A percentile compares a stretch with the other conserved stretches of the same genome.
Evolutionary conservation across 2,113 vertebrate species (phyloP).

Genomic region (Leptocoma aspasia): DNA sequence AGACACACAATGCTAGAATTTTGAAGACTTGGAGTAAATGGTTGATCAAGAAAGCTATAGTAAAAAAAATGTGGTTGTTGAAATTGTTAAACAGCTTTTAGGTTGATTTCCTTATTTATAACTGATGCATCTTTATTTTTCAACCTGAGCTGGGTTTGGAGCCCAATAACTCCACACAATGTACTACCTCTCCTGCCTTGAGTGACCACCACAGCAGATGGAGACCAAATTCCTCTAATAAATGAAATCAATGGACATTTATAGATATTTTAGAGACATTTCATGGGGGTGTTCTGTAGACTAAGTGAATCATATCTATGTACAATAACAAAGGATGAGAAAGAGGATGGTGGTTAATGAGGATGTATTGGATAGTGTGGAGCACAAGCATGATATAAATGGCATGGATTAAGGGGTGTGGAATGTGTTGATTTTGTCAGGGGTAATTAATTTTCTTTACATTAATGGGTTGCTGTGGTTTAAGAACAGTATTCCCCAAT

Average conservation of each 20-base stretch:
- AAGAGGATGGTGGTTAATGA: not conserved
- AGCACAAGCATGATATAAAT: not conserved
- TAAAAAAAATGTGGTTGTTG: not conserved
- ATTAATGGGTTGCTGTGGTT: not conserved
- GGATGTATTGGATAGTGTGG: not conserved
- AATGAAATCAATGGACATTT: not conserved
- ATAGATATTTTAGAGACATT: not conserved
- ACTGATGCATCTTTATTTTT: not conserved
- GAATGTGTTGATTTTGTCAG: not conserved
- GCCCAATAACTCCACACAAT: not conserved
- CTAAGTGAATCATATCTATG: not conserved
- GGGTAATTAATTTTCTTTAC: not conserved
- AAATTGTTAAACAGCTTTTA: not conserved
- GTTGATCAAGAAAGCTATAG: not conserved
- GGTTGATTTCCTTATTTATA: not conserved
- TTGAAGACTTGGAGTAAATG: not conserved
- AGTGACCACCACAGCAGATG: not conserved
- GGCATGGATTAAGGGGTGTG: not conserved
- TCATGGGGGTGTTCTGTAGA: not conserved
- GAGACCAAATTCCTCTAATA: not conserved
- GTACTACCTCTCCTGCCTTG: not conserved
- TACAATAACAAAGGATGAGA: not conserved
- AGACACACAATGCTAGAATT: not conserved
- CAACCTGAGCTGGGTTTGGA: not conserved
- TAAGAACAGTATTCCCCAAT: not conserved